These are phyloP conservation scores for Apamea anceps DNA, from an alignment of 2,888 invertebrate genomes.

Conservation along the genomic window DNA sequence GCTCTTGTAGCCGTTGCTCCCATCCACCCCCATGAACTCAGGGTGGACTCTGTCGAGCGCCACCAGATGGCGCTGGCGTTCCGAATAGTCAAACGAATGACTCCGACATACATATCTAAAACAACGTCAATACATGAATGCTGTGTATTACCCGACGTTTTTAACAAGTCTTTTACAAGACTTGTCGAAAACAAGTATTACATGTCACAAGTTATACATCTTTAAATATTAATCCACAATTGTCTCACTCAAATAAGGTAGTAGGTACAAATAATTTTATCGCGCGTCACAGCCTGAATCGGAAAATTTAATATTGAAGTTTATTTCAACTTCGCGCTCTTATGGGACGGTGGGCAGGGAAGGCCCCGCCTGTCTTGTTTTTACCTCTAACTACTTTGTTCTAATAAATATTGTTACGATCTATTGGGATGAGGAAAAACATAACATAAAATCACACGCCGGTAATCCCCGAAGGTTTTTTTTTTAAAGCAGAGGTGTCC, in stretches of 20 bases:
- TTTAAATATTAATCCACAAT: slow-evolving; percentile 30
- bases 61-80: too few relatives aligned
- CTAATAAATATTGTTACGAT: background rate
- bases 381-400: background rate
- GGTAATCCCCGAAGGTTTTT: background rate
- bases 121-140: background rate
- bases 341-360: slow-evolving; percentile 25
- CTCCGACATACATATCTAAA: background rate
- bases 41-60: too few relatives aligned
- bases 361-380: background rate
- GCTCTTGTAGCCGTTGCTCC: too few relatives aligned
- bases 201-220: background rate
- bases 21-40: too few relatives aligned
- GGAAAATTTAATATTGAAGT: slow-evolving; percentile 69
- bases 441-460: background rate
- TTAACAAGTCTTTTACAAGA: background rate
- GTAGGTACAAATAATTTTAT: slow-evolving; percentile 56
- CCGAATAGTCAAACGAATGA: too few relatives aligned
- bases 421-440: background rate
- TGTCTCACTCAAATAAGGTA: slow-evolving; percentile 41
- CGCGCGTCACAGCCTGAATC: slow-evolving; percentile 61
- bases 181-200: background rate
- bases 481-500: background rate
- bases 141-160: too few relatives aligned
- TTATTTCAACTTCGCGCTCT: slow-evolving; percentile 64